phyloP scores from a whole-genome alignment of 2,113 vertebrate genomes.

The Megatriorchis doriae region DNA sequence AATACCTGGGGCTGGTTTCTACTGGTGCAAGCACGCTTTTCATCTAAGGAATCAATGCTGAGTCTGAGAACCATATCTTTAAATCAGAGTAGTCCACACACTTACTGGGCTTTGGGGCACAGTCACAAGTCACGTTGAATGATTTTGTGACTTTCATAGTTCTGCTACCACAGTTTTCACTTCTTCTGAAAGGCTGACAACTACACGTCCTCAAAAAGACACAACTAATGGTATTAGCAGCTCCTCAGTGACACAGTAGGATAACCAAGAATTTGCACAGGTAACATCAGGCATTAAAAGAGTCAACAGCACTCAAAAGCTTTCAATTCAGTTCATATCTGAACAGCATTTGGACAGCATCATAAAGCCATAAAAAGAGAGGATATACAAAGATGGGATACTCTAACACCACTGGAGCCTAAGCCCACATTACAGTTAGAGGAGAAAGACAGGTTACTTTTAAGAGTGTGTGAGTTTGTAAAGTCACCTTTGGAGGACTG shows the following conservation, averaged over 20 bases:
- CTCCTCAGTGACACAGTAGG: not conserved
- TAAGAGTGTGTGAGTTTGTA: not conserved
- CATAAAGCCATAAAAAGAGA: not conserved
- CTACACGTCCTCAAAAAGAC: not conserved
- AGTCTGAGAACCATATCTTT: not conserved
- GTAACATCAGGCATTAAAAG: not conserved
- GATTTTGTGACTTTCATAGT: not conserved
- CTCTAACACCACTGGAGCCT: not conserved
- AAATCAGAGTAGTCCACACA: not conserved
- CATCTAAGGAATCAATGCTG: not conserved
- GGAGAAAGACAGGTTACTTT: not conserved
- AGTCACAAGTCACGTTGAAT: not conserved
- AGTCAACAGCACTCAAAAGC: not conserved
- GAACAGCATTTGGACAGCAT: constrained; percentile 1
- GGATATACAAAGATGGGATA: not conserved
- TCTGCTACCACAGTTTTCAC: not conserved
- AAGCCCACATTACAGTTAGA: not conserved
- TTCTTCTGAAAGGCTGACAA: not conserved
- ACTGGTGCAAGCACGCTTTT: not conserved
- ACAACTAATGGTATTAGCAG: not conserved
- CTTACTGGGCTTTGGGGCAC: not conserved
- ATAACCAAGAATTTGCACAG: not conserved
- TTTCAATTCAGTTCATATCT: not conserved
- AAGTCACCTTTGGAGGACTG: not conserved
- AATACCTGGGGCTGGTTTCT: not conserved